A percentile compares a stretch with the other conserved stretches of the same genome.
Evolutionary conservation across 1,140 invertebrate species (phyloP).

Genomic region (Drosophila murphyi): DNA sequence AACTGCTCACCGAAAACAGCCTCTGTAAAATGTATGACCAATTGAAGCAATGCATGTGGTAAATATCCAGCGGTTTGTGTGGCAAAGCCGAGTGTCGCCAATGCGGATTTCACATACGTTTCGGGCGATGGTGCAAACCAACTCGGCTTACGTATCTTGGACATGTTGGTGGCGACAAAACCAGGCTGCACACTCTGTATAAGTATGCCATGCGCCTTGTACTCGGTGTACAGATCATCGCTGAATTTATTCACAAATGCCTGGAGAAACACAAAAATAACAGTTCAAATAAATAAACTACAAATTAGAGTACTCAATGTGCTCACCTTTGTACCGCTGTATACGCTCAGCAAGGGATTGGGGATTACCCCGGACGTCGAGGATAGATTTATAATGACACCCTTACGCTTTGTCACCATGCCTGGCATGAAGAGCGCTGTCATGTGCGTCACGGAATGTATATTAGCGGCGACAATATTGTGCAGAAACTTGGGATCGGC

Average conservation of each 20-base stretch:
- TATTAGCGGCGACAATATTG: slow-evolving; percentile 90
- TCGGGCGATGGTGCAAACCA: slow-evolving; percentile 92
- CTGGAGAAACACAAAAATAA: slow-evolving; percentile 72
- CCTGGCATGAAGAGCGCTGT: slow-evolving; percentile 93
- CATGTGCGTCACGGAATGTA: slow-evolving; percentile 92
- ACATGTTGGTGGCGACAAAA: slow-evolving; percentile 97
- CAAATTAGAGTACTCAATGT: not conserved
- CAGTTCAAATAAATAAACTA: not conserved
- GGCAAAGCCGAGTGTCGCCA: slow-evolving; percentile 91
- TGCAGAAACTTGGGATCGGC: slow-evolving; percentile 85
- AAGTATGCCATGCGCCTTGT: slow-evolving; percentile 90
- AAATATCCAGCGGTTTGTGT: slow-evolving; percentile 91
- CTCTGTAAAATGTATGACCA: slow-evolving; percentile 66
- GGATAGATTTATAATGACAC: slow-evolving; percentile 96
- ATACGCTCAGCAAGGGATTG: slow-evolving; percentile 93
- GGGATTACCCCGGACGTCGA: slow-evolving; percentile 93
- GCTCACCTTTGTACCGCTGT: slow-evolving; percentile 94
- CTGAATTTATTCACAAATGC: slow-evolving; percentile 95
- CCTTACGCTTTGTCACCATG: slow-evolving; percentile 94
- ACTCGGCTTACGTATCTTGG: slow-evolving; percentile 91
- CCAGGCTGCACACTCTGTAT: slow-evolving; percentile 94
- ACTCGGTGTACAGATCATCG: slow-evolving; percentile 92
- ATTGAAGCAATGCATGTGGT: slow-evolving; percentile 89
- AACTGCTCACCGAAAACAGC: slow-evolving; percentile 68
- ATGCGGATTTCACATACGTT: slow-evolving; percentile 90